phyloP scores from a whole-genome alignment of 2,888 invertebrate species.

The Empis stercorea region DNA sequence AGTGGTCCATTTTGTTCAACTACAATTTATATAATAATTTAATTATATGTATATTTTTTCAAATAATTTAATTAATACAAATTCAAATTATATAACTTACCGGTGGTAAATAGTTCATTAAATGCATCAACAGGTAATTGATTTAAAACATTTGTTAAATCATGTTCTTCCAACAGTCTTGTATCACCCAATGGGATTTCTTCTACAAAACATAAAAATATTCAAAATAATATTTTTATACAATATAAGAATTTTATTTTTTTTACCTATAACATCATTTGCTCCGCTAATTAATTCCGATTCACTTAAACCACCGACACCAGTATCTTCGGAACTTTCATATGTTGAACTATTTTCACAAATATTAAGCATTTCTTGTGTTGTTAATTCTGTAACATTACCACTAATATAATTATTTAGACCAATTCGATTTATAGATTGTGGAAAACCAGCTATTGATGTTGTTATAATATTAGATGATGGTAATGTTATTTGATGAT shows the following conservation, averaged over 20 bases:
- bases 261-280: slow-evolving; percentile 34
- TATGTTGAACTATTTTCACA: slow-evolving; percentile 50
- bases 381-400: slow-evolving; percentile 20
- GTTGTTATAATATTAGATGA: not conserved
- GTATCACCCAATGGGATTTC: slow-evolving; percentile 42
- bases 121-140: slow-evolving; percentile 71
- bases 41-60: too few relatives aligned
- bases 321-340: slow-evolving; percentile 50
- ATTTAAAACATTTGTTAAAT: slow-evolving; percentile 64
- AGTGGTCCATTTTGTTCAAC: slow-evolving; percentile 59
- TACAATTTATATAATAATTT: too few relatives aligned
- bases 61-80: too few relatives aligned
- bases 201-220: slow-evolving; percentile 29
- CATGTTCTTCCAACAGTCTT: slow-evolving; percentile 55
- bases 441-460: not conserved
- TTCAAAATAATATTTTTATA: not conserved
- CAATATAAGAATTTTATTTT: too few relatives aligned
- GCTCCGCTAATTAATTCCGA: slow-evolving; percentile 42
- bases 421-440: not conserved
- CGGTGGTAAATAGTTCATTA: slow-evolving; percentile 66
- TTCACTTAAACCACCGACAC: slow-evolving; percentile 46
- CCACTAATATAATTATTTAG: slow-evolving; percentile 17
- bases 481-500: not conserved
- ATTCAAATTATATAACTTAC: slow-evolving; percentile 32
- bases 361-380: slow-evolving; percentile 32